A percentile compares a stretch with the other conserved stretches of the same genome.
Evolutionary conservation across 1,140 invertebrate species (phyloP).

Genomic region (Melitaea cinxia): DNA sequence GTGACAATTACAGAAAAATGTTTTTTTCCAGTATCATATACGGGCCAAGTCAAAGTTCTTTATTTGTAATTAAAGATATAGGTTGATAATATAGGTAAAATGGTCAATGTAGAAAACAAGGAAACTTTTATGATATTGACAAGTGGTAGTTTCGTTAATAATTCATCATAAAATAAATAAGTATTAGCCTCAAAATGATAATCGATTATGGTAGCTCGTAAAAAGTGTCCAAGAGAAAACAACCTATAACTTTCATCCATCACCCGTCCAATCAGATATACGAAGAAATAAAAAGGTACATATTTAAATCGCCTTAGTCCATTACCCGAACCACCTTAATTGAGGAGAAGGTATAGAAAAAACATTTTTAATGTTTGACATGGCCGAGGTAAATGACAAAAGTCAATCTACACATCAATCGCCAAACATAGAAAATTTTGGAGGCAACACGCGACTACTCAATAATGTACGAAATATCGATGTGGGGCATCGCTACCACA

Average conservation of each 20-base stretch:
- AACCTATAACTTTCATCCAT: conserved; percentile 66
- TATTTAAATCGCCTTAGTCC: conserved; percentile 69
- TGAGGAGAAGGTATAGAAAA: conserved; percentile 71
- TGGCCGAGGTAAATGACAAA: conserved; percentile 78
- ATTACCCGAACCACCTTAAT: conserved; percentile 73
- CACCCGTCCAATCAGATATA: conserved; percentile 71
- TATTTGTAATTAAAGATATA: background rate
- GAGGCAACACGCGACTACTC: conserved; percentile 76
- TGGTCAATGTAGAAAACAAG: background rate
- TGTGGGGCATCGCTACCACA: conserved; percentile 71
- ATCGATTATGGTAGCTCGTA: conserved; percentile 49
- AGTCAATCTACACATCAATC: conserved; percentile 81
- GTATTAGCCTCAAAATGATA: conserved; percentile 15
- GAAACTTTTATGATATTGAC: background rate
- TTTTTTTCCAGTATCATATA: background rate
- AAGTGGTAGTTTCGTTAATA: background rate
- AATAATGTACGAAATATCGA: conserved; percentile 81
- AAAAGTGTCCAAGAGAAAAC: conserved; percentile 58
- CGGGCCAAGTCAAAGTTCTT: background rate
- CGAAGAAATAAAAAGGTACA: conserved; percentile 55
- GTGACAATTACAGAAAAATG: too few species aligned
- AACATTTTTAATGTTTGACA: conserved; percentile 78
- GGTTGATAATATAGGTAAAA: background rate
- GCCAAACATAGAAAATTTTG: conserved; percentile 80
- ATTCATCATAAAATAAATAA: conserved; percentile 11